Conservation (phyloP, 2,888 invertebrate species). For the Rosalia funebris region DNA sequence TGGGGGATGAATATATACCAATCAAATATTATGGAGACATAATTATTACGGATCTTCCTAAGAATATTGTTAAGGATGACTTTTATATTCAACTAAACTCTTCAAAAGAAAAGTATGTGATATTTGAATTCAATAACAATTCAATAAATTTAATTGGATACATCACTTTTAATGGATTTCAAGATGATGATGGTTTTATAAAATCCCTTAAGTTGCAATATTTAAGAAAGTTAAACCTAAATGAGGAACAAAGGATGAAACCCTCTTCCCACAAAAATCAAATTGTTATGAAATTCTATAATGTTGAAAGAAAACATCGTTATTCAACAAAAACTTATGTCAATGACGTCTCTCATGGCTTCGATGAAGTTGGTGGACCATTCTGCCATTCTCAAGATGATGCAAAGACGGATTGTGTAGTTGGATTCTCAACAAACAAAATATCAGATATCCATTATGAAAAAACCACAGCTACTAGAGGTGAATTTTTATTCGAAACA, state of each 20-base stretch:
- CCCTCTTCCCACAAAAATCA: neutral
- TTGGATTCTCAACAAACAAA: slow-evolving; percentile 4
- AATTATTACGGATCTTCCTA: slow-evolving; percentile 3
- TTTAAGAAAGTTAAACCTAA: slow-evolving; percentile 2
- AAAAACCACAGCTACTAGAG: slow-evolving; percentile 4
- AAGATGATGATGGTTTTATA: slow-evolving; percentile 3
- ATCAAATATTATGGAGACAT: slow-evolving; percentile 1
- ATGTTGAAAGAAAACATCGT: neutral
- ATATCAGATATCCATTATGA: slow-evolving; percentile 2
- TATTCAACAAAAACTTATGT: slow-evolving; percentile 1
- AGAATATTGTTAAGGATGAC: neutral
- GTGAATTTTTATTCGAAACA: neutral
- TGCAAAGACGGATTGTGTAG: neutral
- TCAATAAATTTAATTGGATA: slow-evolving; percentile 11
- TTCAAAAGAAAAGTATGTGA: slow-evolving; percentile 10
- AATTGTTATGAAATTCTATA: slow-evolving; percentile 6
- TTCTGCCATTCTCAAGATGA: neutral
- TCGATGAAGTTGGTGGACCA: slow-evolving; percentile 1
- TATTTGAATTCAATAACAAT: slow-evolving; percentile 2
- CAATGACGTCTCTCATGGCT: neutral
- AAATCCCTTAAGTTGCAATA: slow-evolving; percentile 10
- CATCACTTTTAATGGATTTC: slow-evolving; percentile 10
- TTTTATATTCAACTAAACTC: slow-evolving; percentile 11
- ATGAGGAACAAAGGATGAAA: slow-evolving; percentile 5
- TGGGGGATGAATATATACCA: slow-evolving; percentile 4